Conservation (phyloP, 37 sponge, comb jelly and placozoan genomes). For the Bolinopsis microptera region DNA sequence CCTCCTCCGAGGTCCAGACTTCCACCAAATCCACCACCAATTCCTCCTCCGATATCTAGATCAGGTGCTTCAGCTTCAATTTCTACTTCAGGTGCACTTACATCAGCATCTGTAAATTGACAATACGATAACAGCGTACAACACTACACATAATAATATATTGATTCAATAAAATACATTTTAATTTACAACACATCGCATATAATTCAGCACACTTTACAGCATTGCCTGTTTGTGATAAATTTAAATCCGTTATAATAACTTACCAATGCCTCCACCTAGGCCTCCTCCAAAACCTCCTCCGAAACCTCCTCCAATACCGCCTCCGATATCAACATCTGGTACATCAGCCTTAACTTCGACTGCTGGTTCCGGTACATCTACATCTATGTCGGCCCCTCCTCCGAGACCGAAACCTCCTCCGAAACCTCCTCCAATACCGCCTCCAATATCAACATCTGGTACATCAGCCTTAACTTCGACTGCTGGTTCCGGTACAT, state of each 20-base stretch:
- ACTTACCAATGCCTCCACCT: no score
- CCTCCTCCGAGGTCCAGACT: neutral
- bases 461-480: slow-evolving; percentile 42
- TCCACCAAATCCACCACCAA: neutral
- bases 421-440: neutral
- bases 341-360: neutral
- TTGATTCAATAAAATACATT: no score
- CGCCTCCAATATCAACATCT: neutral
- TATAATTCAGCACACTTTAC: no score
- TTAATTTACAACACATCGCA: no score
- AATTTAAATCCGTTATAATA: no score
- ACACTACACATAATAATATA: no score
- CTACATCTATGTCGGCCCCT: neutral
- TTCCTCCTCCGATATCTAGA: slow-evolving; percentile 1
- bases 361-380: slow-evolving; percentile 16
- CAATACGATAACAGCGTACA: neutral
- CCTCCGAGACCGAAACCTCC: slow-evolving; percentile 2
- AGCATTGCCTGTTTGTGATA: no score
- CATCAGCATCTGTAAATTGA: neutral
- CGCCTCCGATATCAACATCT: slow-evolving; percentile 1
- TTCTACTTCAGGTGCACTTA: neutral
- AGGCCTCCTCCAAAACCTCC: slow-evolving; percentile 17
- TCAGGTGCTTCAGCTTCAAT: slow-evolving; percentile 11
- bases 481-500: neutral
- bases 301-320: neutral